Evolutionary conservation across 1,140 invertebrate genomes (phyloP).

Genomic region (Lysiphlebus fabarum): DNA sequence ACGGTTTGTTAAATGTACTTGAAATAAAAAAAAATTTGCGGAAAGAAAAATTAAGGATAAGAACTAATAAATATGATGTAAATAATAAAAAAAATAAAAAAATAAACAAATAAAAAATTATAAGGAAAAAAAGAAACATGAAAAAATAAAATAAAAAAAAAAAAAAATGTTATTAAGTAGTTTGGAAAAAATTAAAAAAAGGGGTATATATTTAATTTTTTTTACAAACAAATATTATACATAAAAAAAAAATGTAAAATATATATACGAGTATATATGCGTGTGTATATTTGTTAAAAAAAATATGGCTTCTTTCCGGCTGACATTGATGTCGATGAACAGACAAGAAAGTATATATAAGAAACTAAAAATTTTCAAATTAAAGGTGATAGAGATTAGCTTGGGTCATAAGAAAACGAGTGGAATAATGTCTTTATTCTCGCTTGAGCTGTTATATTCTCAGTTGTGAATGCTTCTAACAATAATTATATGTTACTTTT

Average conservation of each 20-base stretch:
- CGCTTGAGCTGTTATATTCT: conserved; percentile 31
- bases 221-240: too few relatives aligned
- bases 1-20: too few relatives aligned
- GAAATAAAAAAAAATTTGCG: too few relatives aligned
- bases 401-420: conserved; percentile 23
- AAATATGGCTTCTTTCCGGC: conserved; percentile 23
- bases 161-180: not conserved
- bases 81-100: not conserved
- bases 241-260: too few relatives aligned
- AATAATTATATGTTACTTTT: conserved; percentile 34
- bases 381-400: conserved; percentile 19
- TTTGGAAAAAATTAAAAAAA: not conserved
- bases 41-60: too few relatives aligned
- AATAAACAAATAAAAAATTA: not conserved
- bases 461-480: conserved; percentile 25
- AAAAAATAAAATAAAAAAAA: not conserved
- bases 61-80: not conserved
- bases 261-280: too few relatives aligned
- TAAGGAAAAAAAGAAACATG: conserved; percentile 6
- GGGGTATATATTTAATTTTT: too few relatives aligned
- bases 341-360: conserved; percentile 14
- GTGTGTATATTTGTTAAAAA: not conserved
- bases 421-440: conserved; percentile 36
- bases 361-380: not conserved
- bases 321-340: not conserved